These are phyloP conservation scores for Falcunculus frontatus DNA, from an alignment of 2,113 vertebrate species.

Conservation along the genomic window DNA sequence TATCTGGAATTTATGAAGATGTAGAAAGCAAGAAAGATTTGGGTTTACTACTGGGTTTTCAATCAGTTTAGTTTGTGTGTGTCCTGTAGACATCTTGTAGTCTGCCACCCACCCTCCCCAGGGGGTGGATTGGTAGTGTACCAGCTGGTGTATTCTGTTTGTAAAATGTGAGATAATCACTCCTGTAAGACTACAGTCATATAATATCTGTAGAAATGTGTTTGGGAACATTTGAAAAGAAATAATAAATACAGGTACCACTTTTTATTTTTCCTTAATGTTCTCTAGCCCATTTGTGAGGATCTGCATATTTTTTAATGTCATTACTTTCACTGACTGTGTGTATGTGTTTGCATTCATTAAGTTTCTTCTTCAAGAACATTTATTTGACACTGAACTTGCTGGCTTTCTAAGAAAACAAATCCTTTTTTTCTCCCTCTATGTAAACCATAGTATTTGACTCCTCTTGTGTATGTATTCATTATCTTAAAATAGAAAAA, in stretches of 20 bases:
- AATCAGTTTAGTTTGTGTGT: neutral
- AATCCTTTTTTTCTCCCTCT: neutral
- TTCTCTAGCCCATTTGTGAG: neutral
- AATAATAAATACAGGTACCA: neutral
- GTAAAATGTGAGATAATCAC: conserved; percentile 41
- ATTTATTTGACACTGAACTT: neutral
- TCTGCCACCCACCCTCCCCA: neutral
- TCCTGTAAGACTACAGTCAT: neutral
- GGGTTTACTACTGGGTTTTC: neutral
- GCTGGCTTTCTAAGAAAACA: neutral
- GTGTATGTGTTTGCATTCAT: neutral
- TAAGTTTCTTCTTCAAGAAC: neutral
- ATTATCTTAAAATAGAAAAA: conserved; percentile 22
- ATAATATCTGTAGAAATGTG: neutral
- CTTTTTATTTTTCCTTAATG: neutral
- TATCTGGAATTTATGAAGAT: neutral
- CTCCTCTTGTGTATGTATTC: neutral
- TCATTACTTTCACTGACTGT: neutral
- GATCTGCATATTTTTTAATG: neutral
- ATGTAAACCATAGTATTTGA: neutral
- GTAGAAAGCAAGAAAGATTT: neutral
- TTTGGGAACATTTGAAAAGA: neutral
- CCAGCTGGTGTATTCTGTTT: conserved; percentile 56
- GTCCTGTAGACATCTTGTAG: conserved; percentile 47
- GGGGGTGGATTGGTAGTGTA: conserved; percentile 23